Evolutionary conservation across 2,113 vertebrate species (phyloP).

Genomic region (Coptodon rendalli): DNA sequence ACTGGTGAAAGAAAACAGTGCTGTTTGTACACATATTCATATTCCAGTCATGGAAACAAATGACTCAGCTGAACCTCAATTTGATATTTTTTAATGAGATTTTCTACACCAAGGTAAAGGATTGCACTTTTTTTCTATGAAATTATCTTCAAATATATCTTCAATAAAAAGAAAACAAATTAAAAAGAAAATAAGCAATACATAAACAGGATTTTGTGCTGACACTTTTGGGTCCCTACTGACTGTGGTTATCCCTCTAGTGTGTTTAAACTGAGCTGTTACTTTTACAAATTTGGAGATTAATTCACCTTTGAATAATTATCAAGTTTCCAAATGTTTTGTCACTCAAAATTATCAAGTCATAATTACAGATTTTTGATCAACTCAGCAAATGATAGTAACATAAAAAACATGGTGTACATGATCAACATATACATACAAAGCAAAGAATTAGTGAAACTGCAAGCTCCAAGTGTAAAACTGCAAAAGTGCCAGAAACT

Average conservation of each 20-base stretch:
- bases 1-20: constrained; percentile 46
- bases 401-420: background rate
- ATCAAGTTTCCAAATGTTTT: background rate
- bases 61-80: background rate
- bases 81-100: background rate
- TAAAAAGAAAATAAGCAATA: background rate
- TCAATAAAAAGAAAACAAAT: background rate
- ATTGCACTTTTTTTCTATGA: background rate
- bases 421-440: background rate
- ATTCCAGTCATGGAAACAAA: background rate
- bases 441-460: background rate
- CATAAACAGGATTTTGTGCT: background rate
- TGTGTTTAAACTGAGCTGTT: fast-evolving
- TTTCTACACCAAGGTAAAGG: background rate
- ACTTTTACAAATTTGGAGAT: background rate
- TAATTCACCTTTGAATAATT: background rate
- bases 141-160: background rate
- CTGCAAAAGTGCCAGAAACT: background rate
- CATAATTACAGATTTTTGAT: background rate
- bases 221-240: fast-evolving
- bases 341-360: background rate
- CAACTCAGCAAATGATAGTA: background rate
- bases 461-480: background rate
- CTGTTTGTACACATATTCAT: fast-evolving
- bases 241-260: background rate